phyloP scores from a whole-genome alignment of 2,113 vertebrate species.

The Xiphorhynchus elegans region DNA sequence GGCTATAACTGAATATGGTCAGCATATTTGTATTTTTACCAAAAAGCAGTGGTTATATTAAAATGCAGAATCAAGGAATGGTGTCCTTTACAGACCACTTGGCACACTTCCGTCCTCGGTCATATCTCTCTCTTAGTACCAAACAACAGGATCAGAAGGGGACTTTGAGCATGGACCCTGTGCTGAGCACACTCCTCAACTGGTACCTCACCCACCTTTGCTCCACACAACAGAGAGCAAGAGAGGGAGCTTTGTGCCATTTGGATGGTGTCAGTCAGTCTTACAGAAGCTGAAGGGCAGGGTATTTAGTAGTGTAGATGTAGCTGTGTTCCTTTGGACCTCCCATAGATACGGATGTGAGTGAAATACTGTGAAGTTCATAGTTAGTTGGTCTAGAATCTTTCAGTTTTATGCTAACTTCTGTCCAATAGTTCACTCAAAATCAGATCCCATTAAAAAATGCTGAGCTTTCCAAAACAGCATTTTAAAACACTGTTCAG shows the following conservation, averaged over 20 bases:
- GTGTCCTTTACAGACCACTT: neutral
- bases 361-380: neutral
- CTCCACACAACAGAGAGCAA: neutral
- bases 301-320: neutral
- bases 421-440: neutral
- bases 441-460: neutral
- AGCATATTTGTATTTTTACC: neutral
- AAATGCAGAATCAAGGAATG: neutral
- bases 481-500: neutral
- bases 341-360: neutral
- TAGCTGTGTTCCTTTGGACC: neutral
- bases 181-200: neutral
- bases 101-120: neutral
- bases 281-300: neutral
- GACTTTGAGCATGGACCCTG: neutral
- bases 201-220: neutral
- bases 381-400: neutral
- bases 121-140: neutral
- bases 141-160: neutral
- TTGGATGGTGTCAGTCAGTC: neutral
- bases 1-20: neutral
- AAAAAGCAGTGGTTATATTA: neutral
- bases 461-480: neutral
- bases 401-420: neutral
- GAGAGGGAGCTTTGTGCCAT: neutral